Base-by-base conservation (phyloP, 2,113 vertebrate genomes). In the Megaceryle torquata region DNA sequence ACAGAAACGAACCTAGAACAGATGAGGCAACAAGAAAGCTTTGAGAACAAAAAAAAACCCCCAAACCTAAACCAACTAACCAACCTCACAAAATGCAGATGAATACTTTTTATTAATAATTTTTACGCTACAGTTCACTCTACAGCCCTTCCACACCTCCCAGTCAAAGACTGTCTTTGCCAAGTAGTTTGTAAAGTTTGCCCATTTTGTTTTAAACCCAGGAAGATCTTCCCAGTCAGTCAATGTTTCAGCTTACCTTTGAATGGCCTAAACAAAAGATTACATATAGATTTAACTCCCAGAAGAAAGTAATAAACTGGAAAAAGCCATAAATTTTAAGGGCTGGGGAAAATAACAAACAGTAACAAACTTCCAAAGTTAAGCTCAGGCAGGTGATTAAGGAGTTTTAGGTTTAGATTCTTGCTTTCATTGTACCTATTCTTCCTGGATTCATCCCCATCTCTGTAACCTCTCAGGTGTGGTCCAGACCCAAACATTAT, bases 1-100 rank as follows among this genome's bases (percentile, higher is more conserved):
- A 98, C 76, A 99, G 96, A 95, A 99, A 99, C 15, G 98, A 98
- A 60, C 99, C 99, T 99, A 92, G 15, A 93, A 85, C 41, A 75
- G 95, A 91, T 80, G 5, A 97, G 29, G 41, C 26, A 92, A 83
- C 18, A 75, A 91, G 16, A 94, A 83, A 77, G 29, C 9, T 89
- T 78, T 85, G 50, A 54, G 29, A 78, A 75, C 19, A 39, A 48
- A 24, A 24, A 33, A 37, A 51, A 33, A 24, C 21, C 21, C 31
- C 21, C 31, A 57, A 37, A 39, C 12, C 17, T 39, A 68, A 68
- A 10, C 25, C 20, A 37, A 83, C 11, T 3, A 9, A 46, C 63
- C 35, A 64, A 8, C 5, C 7, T 43, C 37, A 35, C 41, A 48
- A 22, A 20, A 41, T 41, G 39, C 39, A 41, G 10, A 56, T 33